Evolutionary conservation across 2,113 vertebrate species (phyloP).

Genomic region (Dipodomys stephensi): DNA sequence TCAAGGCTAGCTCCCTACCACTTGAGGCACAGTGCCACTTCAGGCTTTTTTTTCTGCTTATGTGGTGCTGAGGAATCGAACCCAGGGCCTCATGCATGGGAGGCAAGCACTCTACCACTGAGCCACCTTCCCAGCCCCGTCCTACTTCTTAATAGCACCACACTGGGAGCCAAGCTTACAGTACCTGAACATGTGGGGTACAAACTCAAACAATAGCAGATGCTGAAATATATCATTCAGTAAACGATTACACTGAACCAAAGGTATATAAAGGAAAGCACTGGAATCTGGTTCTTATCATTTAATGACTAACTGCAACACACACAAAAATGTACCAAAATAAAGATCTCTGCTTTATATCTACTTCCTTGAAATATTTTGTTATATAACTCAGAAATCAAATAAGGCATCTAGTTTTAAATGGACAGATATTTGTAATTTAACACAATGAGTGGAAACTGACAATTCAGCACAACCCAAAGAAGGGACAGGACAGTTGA

Average conservation of each 20-base stretch:
- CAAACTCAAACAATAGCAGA: neutral
- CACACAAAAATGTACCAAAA: neutral
- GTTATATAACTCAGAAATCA: conserved; percentile 12
- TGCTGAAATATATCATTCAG: neutral
- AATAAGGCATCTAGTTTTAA: conserved; percentile 23
- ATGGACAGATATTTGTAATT: conserved; percentile 20
- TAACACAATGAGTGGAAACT: neutral
- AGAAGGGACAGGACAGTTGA: neutral
- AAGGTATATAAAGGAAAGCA: neutral
- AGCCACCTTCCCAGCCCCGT: no score
- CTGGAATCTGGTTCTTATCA: neutral
- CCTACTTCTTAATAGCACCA: neutral
- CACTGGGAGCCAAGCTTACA: neutral
- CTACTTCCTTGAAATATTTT: neutral
- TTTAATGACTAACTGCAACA: neutral
- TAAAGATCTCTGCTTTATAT: neutral
- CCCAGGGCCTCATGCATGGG: no score
- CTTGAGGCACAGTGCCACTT: no score
- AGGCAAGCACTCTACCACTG: no score
- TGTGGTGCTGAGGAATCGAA: no score
- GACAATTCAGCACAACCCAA: neutral
- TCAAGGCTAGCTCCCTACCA: no score
- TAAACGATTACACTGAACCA: conserved; percentile 14
- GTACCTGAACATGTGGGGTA: neutral
- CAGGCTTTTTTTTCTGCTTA: no score